Percentiles rank a stretch among this genome's conserved stretches.
These are phyloP conservation scores for Drosophila ambigua DNA, from an alignment of 1,140 invertebrate species.

Conservation along the genomic window DNA sequence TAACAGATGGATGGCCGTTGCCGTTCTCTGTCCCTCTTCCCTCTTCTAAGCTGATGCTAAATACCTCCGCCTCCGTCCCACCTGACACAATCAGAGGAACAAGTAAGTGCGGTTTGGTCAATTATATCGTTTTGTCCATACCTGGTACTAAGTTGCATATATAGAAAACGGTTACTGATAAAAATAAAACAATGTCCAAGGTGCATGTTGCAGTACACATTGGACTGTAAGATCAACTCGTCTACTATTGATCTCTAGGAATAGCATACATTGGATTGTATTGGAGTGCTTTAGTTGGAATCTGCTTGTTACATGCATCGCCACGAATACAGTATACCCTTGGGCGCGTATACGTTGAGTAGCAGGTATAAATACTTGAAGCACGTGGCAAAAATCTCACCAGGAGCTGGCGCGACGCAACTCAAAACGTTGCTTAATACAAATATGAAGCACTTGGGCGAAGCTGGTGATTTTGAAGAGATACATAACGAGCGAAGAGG, in stretches of 20 bases:
- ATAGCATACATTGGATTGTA: too few species aligned
- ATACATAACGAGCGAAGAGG: not conserved
- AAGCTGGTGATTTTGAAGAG: constrained; percentile 50
- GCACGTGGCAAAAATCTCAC: constrained; percentile 67
- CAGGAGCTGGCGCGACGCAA: constrained; percentile 2
- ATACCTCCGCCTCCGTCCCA: constrained; percentile 21
- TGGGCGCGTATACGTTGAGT: too few species aligned
- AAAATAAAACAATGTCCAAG: too few species aligned
- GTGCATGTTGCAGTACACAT: too few species aligned
- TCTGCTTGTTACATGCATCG: not conserved
- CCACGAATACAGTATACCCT: too few species aligned
- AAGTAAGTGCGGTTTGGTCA: not conserved
- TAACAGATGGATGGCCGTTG: not conserved
- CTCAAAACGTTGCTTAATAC: constrained; percentile 53
- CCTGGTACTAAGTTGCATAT: too few species aligned
- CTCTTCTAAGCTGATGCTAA: constrained; percentile 25
- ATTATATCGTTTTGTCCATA: too few species aligned
- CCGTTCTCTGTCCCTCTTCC: not conserved
- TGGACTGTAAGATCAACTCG: too few species aligned
- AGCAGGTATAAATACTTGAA: constrained; percentile 36
- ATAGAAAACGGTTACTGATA: not conserved
- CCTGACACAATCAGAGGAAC: constrained; percentile 10
- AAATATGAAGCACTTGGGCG: constrained; percentile 59
- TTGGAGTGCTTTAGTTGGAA: too few species aligned
- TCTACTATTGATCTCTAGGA: too few species aligned